Conservation (phyloP, 2,113 vertebrate genomes). For the Tragelaphus strepsiceros region DNA sequence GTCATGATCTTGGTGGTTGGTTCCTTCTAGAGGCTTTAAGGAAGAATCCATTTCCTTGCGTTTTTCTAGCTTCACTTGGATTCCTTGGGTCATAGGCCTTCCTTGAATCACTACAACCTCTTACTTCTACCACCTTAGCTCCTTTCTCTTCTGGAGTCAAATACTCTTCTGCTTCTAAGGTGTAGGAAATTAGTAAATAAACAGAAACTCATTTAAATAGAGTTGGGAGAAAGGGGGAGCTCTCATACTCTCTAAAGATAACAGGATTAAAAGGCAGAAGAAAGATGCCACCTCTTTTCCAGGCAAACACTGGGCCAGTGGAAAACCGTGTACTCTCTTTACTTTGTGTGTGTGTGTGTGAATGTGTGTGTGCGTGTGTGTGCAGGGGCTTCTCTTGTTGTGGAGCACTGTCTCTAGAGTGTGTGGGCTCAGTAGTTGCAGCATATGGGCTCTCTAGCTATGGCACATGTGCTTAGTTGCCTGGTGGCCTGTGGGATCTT, state of each 20-base stretch:
- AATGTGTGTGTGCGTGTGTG: not conserved
- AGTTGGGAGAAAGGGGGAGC: not conserved
- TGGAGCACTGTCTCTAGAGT: not conserved
- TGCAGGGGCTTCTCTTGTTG: not conserved
- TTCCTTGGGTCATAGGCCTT: not conserved
- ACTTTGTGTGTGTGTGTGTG: not conserved
- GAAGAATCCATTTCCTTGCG: not conserved
- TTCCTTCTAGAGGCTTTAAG: not conserved
- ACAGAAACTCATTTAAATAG: not conserved
- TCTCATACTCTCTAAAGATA: not conserved
- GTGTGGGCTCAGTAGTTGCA: fast-evolving
- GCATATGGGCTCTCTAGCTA: not conserved
- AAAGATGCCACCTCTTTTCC: not conserved
- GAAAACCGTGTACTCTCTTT: not conserved
- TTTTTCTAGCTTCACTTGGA: not conserved
- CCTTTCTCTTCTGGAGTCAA: not conserved
- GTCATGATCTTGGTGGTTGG: not conserved
- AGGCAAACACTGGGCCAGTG: not conserved
- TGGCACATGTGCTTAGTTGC: not conserved
- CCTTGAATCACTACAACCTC: not conserved
- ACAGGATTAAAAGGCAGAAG: not conserved
- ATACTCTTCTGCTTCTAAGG: not conserved
- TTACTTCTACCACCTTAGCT: not conserved
- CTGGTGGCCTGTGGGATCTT: not conserved
- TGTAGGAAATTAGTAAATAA: not conserved